A percentile compares a stretch with the other conserved stretches of the same genome.
Evolutionary conservation across 2,888 invertebrate genomes (phyloP).

Genomic region (Monoplex corrugatus): DNA sequence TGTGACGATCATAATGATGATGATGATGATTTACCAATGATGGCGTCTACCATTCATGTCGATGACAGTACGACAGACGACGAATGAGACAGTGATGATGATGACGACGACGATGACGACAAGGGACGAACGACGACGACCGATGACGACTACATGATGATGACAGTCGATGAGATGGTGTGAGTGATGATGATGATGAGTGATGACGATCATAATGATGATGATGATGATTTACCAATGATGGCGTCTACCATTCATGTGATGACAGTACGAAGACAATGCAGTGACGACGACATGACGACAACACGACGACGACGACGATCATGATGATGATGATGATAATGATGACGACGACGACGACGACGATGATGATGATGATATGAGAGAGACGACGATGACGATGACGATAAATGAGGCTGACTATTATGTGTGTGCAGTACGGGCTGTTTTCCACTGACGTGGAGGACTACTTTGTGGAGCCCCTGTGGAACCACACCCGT

Average conservation of each 20-base stretch:
- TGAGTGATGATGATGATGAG: not conserved
- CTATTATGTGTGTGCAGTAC: conserved; percentile 65
- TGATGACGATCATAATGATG: not conserved
- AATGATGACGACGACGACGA: not conserved
- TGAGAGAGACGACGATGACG: not conserved
- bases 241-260: too few relatives aligned
- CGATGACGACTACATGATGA: not conserved
- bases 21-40: too few relatives aligned
- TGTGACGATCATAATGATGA: too few relatives aligned
- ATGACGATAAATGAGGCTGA: not conserved
- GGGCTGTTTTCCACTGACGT: conserved; percentile 77
- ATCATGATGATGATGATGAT: not conserved
- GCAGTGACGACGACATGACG: not conserved
- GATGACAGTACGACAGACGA: not conserved
- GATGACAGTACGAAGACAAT: not conserved
- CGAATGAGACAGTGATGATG: not conserved
- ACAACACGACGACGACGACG: not conserved
- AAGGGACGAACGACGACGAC: not conserved
- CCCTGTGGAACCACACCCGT: conserved; percentile 76
- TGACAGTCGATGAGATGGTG: not conserved
- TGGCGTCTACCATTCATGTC: too few relatives aligned
- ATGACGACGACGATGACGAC: not conserved
- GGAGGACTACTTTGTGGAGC: conserved; percentile 78
- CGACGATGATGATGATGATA: not conserved
- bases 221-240: not conserved